A percentile compares a stretch with the other conserved stretches of the same genome.
Conservation (phyloP, 2,888 invertebrate genomes). For the Dynastes tityus region DNA sequence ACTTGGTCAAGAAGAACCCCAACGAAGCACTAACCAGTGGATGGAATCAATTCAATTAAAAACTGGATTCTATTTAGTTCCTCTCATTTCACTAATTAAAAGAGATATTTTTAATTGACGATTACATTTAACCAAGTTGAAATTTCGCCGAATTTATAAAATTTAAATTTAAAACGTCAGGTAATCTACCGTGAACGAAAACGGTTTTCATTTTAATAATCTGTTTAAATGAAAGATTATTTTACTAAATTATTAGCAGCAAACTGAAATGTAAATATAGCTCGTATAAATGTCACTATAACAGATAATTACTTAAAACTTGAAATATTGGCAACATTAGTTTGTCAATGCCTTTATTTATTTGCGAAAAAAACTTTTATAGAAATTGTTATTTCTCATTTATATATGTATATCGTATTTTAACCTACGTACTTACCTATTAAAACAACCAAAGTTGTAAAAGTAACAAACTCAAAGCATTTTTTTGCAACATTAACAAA, state of each 20-base stretch:
- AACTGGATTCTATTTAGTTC: slow-evolving; percentile 1
- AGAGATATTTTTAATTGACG: slow-evolving; percentile 33
- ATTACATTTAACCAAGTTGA: slow-evolving; percentile 4
- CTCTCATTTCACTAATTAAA: slow-evolving; percentile 33
- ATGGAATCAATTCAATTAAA: slow-evolving; percentile 29
- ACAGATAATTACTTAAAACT: neutral
- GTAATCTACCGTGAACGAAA: slow-evolving; percentile 15
- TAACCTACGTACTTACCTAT: no score
- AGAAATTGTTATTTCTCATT: no score
- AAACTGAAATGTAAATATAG: neutral
- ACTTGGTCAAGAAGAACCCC: slow-evolving; percentile 10
- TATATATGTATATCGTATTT: no score
- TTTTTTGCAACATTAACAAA: no score
- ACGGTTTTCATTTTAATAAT: slow-evolving; percentile 4
- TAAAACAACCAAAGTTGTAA: no score
- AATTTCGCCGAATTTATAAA: slow-evolving; percentile 26
- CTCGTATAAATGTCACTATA: neutral
- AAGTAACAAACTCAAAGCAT: no score
- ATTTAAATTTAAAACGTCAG: slow-evolving; percentile 2
- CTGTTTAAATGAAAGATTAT: neutral
- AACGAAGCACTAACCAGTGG: slow-evolving; percentile 7
- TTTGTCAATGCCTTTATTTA: neutral
- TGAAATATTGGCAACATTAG: neutral
- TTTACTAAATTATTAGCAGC: neutral
- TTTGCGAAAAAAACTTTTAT: no score